phyloP scores from a whole-genome alignment of 2,797 vertebrate genomes.

The Peromyscus eremicus region DNA sequence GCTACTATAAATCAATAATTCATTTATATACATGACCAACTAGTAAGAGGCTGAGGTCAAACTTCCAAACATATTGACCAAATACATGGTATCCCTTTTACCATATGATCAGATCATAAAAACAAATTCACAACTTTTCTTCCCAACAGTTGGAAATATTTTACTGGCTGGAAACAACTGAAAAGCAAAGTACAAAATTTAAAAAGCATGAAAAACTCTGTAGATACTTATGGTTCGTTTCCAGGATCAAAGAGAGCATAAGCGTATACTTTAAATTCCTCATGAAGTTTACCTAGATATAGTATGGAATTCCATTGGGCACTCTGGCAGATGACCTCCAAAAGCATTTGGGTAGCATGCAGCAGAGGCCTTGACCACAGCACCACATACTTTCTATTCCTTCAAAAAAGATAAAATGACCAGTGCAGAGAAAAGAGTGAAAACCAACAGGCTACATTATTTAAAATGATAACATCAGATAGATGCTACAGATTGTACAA shows the following conservation, averaged over 20 bases:
- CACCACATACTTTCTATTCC: neutral
- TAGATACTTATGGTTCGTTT: neutral
- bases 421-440: neutral
- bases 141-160: conserved; percentile 5
- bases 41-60: neutral
- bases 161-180: neutral
- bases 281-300: neutral
- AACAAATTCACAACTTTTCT: conserved; percentile 22
- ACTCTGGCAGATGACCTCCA: neutral
- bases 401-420: neutral
- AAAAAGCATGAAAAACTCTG: conserved; percentile 11
- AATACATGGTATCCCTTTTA: neutral
- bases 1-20: neutral
- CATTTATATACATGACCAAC: conserved; percentile 1
- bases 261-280: neutral
- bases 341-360: neutral
- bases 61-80: neutral
- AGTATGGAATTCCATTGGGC: neutral
- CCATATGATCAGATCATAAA: conserved; percentile 51
- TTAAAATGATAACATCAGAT: neutral
- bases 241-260: conserved; percentile 1
- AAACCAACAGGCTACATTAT: conserved; percentile 41
- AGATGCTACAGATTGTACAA: neutral
- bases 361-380: neutral
- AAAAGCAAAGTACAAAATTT: conserved; percentile 22